A percentile compares a stretch with the other conserved stretches of the same genome.
These are phyloP conservation scores for Musca domestica DNA, from an alignment of 1,140 invertebrate species.

Conservation along the genomic window DNA sequence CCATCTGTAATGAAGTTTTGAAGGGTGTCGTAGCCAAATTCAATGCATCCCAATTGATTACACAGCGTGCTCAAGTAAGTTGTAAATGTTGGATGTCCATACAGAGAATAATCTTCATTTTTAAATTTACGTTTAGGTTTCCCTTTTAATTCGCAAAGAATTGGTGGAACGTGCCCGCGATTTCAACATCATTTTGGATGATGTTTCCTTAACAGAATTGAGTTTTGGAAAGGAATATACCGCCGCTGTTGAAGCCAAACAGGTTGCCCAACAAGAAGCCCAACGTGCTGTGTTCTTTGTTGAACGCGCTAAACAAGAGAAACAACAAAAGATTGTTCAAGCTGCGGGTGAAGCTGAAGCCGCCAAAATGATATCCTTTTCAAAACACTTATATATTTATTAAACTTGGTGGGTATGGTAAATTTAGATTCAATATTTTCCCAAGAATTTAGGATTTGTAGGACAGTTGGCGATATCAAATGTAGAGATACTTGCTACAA, in stretches of 20 bases:
- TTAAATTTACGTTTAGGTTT: slow-evolving; percentile 61
- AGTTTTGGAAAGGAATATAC: slow-evolving; percentile 99
- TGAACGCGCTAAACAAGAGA: slow-evolving; percentile 95
- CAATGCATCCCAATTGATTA: slow-evolving; percentile 98
- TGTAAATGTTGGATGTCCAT: neutral
- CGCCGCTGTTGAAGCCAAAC: slow-evolving; percentile 99
- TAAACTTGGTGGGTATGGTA: too few species aligned
- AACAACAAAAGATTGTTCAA: slow-evolving; percentile 99
- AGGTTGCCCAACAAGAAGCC: slow-evolving; percentile 99
- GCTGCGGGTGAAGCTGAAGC: slow-evolving; percentile 99
- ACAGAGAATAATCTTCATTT: slow-evolving; percentile 11
- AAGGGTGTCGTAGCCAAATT: slow-evolving; percentile 99
- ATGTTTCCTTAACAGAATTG: slow-evolving; percentile 98
- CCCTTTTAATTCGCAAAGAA: slow-evolving; percentile 88
- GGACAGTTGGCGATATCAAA: too few species aligned
- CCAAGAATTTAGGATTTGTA: too few species aligned
- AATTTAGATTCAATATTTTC: too few species aligned
- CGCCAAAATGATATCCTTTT: slow-evolving; percentile 93
- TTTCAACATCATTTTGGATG: slow-evolving; percentile 98
- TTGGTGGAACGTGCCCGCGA: slow-evolving; percentile 95
- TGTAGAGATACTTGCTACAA: too few species aligned
- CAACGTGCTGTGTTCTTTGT: slow-evolving; percentile 98
- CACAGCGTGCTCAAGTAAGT: slow-evolving; percentile 90
- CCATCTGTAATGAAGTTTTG: slow-evolving; percentile 98
- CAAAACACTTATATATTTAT: slow-evolving; percentile 20